Evolutionary conservation across 2,113 vertebrate species (phyloP), one percentile per base, ranked within the genome.

Genomic region (Ariopsis seemanni): DNA sequence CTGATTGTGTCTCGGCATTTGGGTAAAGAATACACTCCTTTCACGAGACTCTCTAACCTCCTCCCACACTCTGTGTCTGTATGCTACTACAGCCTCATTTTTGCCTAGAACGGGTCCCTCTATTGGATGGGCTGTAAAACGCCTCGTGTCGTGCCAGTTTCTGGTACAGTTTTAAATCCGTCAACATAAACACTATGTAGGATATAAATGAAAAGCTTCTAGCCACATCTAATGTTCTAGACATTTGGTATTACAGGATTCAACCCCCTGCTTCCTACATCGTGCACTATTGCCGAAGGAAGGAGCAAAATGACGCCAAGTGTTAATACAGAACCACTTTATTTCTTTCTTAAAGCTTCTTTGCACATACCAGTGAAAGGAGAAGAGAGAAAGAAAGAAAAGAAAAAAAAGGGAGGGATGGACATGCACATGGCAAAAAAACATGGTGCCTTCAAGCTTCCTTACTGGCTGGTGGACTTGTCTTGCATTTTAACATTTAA

Each of bases 21-120:
- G 82, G 83, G 82, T 69, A 93, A 95, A 94, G 90, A 95, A 95
- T 95, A 91, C 92, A 89, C 86, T 90, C 93, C 85, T 93, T 95
- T 95, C 94, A 95, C 82, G 42, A 62, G 71, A 91, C 90, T 87
- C 63, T 91, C 86, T 71, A 87, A 52, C n/a, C 75, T 88, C 85
- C 86, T 90, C 85, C 90, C 87, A 79, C 84, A 86, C 87, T 65
- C 22, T 77, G 50, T 55, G 48, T 57, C 34, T 50, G 57, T 78
- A 71, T 67, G 83, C 20, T 65, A 17, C 50, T 69, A 48, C 63
- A 52, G 63, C 15, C 63, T 27, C 48, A 30, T 55, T 67, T 71
- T 84, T 20, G 80, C 30, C 30, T 82, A 25, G 22, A 77, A 77
- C 20, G 52, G 12, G 25, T 27, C 75, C 77, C 53, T 79, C 77